phyloP scores from a whole-genome alignment of 2,113 vertebrate genomes.

The Megaceryle maxima region DNA sequence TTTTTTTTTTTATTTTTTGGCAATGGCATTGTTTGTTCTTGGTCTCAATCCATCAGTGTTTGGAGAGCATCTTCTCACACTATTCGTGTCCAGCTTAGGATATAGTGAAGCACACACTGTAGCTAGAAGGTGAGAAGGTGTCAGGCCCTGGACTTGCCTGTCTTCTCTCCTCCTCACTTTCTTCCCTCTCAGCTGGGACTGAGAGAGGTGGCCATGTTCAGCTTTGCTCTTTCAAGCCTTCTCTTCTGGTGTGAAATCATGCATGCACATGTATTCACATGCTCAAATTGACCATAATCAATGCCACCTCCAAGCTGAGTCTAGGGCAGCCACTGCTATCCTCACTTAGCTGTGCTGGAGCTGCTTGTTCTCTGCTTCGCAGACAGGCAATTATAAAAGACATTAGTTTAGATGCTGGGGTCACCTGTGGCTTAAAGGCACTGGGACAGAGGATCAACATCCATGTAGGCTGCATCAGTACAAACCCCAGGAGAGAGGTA shows the following conservation, averaged over 20 bases:
- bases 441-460: background rate
- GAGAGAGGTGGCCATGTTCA: background rate
- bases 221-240: background rate
- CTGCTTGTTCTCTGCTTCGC: background rate
- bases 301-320: background rate
- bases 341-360: background rate
- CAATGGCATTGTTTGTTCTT: background rate
- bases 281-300: background rate
- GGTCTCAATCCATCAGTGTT: background rate
- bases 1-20: background rate
- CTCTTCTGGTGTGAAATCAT: background rate
- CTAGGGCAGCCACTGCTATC: background rate
- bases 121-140: background rate
- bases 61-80: background rate
- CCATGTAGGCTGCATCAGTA: background rate
- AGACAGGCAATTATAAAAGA: background rate
- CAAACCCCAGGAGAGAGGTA: background rate
- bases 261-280: accelerated
- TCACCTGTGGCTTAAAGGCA: background rate
- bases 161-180: background rate
- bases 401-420: background rate
- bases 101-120: background rate
- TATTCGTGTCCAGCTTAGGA: background rate
- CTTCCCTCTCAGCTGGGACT: background rate
- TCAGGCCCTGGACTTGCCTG: background rate